A percentile compares a stretch with the other conserved stretches of the same genome.
phyloP scores from a whole-genome alignment of 2,113 vertebrate species.

The Cololabis saira region DNA sequence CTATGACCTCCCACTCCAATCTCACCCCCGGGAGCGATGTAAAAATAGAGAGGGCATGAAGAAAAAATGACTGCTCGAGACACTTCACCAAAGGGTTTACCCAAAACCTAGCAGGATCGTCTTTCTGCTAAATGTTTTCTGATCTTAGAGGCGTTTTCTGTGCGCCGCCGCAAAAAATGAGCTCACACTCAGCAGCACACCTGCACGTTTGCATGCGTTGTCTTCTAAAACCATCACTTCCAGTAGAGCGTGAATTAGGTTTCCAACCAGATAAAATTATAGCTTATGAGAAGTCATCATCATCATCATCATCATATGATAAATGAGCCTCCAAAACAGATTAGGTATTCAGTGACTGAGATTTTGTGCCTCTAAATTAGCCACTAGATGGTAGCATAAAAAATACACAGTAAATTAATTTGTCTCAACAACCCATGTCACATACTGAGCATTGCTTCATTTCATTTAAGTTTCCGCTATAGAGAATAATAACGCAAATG shows the following conservation, averaged over 20 bases:
- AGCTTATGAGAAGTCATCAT: constrained; percentile 32
- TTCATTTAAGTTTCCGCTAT: background rate
- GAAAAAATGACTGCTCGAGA: too few relatives aligned
- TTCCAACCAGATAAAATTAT: constrained; percentile 49
- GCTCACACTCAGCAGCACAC: background rate
- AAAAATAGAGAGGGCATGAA: too few relatives aligned
- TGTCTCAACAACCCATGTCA: background rate
- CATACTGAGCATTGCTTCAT: background rate
- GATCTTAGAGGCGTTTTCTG: too few relatives aligned
- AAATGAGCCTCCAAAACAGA: background rate
- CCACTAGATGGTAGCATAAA: constrained; percentile 58
- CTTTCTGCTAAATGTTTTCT: too few relatives aligned
- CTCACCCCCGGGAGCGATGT: background rate
- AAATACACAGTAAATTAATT: background rate
- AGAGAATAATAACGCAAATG: background rate
- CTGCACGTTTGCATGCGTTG: background rate
- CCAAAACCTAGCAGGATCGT: too few relatives aligned
- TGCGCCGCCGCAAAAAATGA: too few relatives aligned
- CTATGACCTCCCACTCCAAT: background rate
- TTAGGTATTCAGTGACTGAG: background rate
- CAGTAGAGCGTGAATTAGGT: constrained; percentile 35
- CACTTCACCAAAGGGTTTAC: too few relatives aligned
- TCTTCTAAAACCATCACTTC: constrained; percentile 22
- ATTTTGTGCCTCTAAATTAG: background rate
- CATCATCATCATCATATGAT: background rate